phyloP scores from a whole-genome alignment of 2,797 vertebrate species.

The Neosalanx taihuensis region DNA sequence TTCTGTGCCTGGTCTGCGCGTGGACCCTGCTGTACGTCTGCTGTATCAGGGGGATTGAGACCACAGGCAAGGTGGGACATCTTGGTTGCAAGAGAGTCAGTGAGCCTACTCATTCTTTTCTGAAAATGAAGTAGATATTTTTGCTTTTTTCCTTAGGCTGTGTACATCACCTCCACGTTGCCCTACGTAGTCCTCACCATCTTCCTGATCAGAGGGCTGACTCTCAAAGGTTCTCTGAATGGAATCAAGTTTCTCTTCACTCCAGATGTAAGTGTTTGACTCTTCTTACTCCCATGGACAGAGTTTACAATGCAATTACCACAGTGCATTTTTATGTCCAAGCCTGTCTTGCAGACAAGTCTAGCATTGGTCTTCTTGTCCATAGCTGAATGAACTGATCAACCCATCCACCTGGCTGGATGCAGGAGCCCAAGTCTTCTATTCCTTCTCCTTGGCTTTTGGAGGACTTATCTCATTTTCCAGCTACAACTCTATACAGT shows the following conservation, averaged over 20 bases:
- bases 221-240: conserved; percentile 77
- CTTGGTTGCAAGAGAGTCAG: background rate
- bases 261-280: conserved; percentile 73
- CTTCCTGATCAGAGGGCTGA: conserved; percentile 84
- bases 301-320: background rate
- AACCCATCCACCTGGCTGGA: conserved; percentile 84
- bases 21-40: conserved; percentile 82
- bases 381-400: conserved; percentile 75
- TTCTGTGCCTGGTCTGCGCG: conserved; percentile 74
- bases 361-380: conserved; percentile 11
- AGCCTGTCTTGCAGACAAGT: background rate
- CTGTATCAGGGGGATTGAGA: conserved; percentile 83
- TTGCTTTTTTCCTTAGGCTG: conserved; percentile 67
- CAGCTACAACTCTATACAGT: conserved; percentile 88
- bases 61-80: conserved; percentile 80
- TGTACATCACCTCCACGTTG: conserved; percentile 86
- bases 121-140: background rate
- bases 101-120: background rate
- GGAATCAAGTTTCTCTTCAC: conserved; percentile 84
- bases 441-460: conserved; percentile 84
- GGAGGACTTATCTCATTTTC: conserved; percentile 89
- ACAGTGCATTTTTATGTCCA: background rate
- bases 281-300: background rate
- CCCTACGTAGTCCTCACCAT: conserved; percentile 84
- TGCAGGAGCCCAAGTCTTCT: conserved; percentile 87